phyloP scores from a whole-genome alignment of 2,113 vertebrate genomes.

The Paedocypris sp. region DNA sequence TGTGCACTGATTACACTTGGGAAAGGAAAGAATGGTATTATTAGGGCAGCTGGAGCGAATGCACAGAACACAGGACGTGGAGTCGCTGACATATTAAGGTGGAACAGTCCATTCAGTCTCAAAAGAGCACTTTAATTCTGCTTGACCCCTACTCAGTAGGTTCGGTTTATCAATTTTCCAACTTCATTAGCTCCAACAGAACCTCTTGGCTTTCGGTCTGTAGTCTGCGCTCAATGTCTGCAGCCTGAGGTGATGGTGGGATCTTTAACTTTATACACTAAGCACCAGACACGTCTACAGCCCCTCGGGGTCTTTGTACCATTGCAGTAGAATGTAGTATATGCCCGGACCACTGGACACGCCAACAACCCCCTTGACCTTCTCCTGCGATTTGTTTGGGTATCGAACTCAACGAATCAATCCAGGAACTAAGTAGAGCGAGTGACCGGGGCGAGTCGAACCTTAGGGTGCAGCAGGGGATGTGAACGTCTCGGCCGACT shows the following conservation, averaged over 20 bases:
- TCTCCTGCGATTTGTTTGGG: constrained; percentile 21
- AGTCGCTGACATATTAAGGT: background rate
- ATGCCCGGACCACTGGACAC: background rate
- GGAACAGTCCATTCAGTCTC: background rate
- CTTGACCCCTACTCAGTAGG: background rate
- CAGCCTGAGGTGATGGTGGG: constrained; percentile 1
- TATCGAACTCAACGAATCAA: constrained; percentile 41
- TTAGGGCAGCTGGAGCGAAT: constrained; percentile 20
- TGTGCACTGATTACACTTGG: constrained; percentile 25
- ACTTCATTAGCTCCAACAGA: constrained; percentile 2
- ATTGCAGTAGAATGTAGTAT: constrained; percentile 6
- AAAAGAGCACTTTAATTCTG: constrained; percentile 10
- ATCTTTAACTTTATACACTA: constrained; percentile 8
- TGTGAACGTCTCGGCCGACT: constrained; percentile 8
- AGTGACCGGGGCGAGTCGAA: constrained; percentile 19
- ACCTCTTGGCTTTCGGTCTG: background rate
- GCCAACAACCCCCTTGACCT: constrained; percentile 23
- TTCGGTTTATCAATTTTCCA: background rate
- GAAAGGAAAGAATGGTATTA: constrained; percentile 37
- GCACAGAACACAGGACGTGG: background rate
- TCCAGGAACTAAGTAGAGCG: constrained; percentile 37
- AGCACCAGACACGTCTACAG: constrained; percentile 9
- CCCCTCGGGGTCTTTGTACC: constrained; percentile 1
- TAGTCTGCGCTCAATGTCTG: background rate
- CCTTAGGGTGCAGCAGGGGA: constrained; percentile 22